A percentile compares a stretch with the other conserved stretches of the same genome.
Evolutionary conservation across 2,113 vertebrate species (phyloP).

Genomic region (Puntigrus tetrazona): DNA sequence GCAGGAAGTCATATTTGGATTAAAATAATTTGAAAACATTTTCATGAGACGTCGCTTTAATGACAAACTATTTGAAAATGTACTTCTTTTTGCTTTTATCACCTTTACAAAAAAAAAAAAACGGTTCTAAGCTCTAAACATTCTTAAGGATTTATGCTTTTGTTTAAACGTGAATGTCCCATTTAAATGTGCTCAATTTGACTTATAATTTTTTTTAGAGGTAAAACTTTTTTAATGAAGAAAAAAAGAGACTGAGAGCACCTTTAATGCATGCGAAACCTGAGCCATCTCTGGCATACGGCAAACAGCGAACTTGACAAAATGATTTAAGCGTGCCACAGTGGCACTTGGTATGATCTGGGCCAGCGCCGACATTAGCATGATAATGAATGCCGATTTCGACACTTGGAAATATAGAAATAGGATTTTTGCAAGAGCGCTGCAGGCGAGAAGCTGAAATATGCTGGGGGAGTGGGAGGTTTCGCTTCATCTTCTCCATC

Average conservation of each 20-base stretch:
- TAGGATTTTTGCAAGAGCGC: conserved; percentile 28
- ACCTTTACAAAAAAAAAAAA: neutral
- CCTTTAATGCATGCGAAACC: conserved; percentile 18
- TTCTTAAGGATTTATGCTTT: neutral
- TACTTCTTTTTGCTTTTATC: neutral
- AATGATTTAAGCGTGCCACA: conserved; percentile 21
- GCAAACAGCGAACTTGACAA: neutral
- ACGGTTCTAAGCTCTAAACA: neutral
- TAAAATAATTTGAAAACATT: no score
- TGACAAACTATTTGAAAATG: no score
- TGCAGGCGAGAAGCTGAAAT: conserved; percentile 44
- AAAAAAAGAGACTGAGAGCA: neutral
- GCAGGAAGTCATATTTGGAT: no score
- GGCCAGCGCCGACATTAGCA: conserved; percentile 37
- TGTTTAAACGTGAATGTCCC: neutral
- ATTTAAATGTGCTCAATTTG: neutral
- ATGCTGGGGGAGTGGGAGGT: conserved; percentile 41
- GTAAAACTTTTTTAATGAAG: conserved; percentile 11
- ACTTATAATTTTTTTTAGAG: neutral
- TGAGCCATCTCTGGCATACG: neutral
- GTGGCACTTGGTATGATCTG: conserved; percentile 35
- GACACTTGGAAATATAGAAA: conserved; percentile 37
- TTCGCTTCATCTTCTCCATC: conserved; percentile 49
- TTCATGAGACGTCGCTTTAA: no score
- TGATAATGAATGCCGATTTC: conserved; percentile 45